Conservation (phyloP, 2,113 vertebrate genomes). For the Chaetura pelagica region DNA sequence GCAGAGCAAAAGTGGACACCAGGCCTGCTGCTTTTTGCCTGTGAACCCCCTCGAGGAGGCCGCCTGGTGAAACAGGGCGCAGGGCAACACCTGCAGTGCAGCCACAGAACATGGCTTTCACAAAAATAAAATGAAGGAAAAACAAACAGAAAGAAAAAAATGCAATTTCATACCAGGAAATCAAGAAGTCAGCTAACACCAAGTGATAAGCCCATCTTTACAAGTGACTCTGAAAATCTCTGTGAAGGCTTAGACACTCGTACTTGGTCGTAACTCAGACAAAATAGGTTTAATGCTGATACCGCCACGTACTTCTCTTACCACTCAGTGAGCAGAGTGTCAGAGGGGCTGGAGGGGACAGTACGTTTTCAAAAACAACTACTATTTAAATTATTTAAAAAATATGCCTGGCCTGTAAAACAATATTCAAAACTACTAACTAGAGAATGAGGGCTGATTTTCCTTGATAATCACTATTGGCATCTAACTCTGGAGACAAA, state of each 20-base stretch:
- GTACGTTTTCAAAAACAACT: neutral
- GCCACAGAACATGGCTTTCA: neutral
- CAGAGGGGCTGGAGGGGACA: neutral
- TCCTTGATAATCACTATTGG: neutral
- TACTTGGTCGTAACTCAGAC: neutral
- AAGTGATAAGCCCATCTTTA: neutral
- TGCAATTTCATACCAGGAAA: neutral
- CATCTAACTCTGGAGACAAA: neutral
- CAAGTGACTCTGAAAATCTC: neutral
- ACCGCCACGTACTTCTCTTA: neutral
- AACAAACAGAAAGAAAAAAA: neutral
- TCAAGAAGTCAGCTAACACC: neutral
- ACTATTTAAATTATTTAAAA: neutral
- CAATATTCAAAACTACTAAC: neutral
- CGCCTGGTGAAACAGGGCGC: rapidly evolving
- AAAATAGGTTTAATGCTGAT: neutral
- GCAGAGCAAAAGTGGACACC: neutral
- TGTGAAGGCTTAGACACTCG: neutral
- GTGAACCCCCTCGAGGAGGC: rapidly evolving
- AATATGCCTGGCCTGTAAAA: neutral
- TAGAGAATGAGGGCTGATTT: neutral
- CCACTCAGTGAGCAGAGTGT: neutral
- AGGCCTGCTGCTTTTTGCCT: neutral
- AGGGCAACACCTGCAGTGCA: rapidly evolving
- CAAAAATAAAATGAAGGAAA: neutral